Percentiles rank a stretch among this genome's conserved stretches.
Conservation (phyloP, 1,140 invertebrate genomes). For the Maconellicoccus hirsutus region DNA sequence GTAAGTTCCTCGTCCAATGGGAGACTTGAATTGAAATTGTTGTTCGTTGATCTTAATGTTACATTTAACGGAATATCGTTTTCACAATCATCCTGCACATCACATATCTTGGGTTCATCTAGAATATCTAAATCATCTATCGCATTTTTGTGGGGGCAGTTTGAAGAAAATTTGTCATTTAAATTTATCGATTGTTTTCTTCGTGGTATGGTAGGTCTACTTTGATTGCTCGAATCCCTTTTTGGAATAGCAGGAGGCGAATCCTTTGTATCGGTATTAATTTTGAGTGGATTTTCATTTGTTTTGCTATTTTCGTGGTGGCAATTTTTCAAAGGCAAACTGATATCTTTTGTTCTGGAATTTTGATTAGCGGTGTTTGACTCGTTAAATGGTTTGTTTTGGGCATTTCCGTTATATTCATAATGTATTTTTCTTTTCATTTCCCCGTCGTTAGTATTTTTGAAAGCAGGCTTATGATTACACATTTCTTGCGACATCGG, state of each 20-base stretch:
- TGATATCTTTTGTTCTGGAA: too few relatives aligned
- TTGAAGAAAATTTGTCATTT: not conserved
- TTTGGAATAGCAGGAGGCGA: not conserved
- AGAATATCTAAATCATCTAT: not conserved
- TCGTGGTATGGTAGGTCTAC: not conserved
- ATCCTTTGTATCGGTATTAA: not conserved
- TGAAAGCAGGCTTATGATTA: not conserved
- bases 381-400: too few relatives aligned
- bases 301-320: too few relatives aligned
- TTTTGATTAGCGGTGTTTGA: too few relatives aligned
- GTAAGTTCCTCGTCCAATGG: conserved; percentile 66
- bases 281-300: too few relatives aligned
- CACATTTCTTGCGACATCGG: not conserved
- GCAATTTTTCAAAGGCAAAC: too few relatives aligned
- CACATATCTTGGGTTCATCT: not conserved
- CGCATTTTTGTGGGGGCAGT: not conserved
- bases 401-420: too few relatives aligned
- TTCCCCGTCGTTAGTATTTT: not conserved
- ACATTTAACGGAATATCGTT: not conserved
- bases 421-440: not conserved
- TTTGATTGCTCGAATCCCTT: not conserved
- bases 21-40: conserved; percentile 37
- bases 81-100: not conserved
- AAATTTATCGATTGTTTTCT: not conserved
- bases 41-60: not conserved